These are phyloP conservation scores for Fringilla coelebs DNA, from an alignment of 2,797 vertebrate species.

Conservation along the genomic window DNA sequence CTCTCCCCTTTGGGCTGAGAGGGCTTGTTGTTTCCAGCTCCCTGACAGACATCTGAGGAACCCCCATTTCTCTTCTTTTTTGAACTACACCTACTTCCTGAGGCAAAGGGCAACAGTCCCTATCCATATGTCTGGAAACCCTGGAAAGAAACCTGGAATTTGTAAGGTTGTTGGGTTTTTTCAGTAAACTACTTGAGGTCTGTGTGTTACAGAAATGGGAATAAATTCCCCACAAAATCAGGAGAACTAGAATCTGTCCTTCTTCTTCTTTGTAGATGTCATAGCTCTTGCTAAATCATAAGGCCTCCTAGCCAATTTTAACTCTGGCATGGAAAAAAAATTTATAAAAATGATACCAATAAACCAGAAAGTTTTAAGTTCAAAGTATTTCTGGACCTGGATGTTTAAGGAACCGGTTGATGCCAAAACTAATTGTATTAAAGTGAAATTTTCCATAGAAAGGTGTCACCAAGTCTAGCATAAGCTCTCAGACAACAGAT, in stretches of 20 bases:
- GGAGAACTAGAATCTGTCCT: background rate
- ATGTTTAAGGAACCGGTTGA: background rate
- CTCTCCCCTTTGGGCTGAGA: background rate
- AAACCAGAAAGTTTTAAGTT: background rate
- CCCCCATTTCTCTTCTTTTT: background rate
- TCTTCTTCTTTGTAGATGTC: background rate
- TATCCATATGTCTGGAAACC: background rate
- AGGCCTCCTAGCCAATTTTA: background rate
- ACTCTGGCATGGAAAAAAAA: background rate
- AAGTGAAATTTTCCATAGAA: background rate
- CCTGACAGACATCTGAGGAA: background rate
- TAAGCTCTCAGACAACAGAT: background rate
- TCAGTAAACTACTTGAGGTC: background rate
- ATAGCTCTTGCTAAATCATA: background rate
- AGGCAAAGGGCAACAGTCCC: background rate
- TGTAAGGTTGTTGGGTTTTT: background rate
- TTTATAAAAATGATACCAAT: background rate
- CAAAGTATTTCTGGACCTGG: background rate
- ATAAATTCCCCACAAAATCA: background rate
- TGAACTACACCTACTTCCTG: background rate
- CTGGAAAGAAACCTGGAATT: background rate
- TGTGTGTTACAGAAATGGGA: background rate
- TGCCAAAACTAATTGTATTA: background rate
- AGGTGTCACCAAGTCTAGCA: background rate
- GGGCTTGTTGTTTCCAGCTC: background rate